Percentiles rank a stretch among this genome's conserved stretches.
Conservation (phyloP, 2,797 vertebrate species). For the Holocentrus rufus region DNA sequence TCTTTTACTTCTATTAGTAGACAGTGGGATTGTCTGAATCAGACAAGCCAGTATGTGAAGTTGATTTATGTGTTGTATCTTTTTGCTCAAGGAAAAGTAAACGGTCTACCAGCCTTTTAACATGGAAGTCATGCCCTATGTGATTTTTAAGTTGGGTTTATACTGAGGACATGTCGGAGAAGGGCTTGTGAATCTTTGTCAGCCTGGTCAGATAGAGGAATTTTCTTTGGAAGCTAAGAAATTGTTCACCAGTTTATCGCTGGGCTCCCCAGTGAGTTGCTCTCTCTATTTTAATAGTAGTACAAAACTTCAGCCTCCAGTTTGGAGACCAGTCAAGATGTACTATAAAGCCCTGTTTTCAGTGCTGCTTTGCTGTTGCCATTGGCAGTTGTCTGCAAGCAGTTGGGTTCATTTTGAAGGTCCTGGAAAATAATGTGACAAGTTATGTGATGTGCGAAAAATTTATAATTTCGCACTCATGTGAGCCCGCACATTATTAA, state of each 20-base stretch:
- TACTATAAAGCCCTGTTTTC: too few species aligned
- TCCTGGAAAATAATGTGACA: background rate
- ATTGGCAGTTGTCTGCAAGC: background rate
- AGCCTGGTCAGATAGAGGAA: too few species aligned
- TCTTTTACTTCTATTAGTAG: background rate
- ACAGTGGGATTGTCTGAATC: background rate
- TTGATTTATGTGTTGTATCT: background rate
- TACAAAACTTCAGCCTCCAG: too few species aligned
- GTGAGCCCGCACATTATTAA: too few species aligned
- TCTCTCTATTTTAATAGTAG: too few species aligned
- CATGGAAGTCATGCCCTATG: background rate
- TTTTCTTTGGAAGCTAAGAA: too few species aligned
- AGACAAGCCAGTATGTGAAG: background rate
- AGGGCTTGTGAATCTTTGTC: too few species aligned
- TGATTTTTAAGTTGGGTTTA: too few species aligned
- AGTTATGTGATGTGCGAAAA: background rate
- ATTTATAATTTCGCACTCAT: background rate
- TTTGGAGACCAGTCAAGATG: too few species aligned
- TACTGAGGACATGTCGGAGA: too few species aligned
- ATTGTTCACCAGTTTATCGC: too few species aligned
- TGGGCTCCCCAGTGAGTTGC: too few species aligned
- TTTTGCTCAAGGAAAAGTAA: background rate
- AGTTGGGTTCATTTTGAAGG: background rate
- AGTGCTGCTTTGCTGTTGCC: background rate
- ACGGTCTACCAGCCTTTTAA: background rate